phyloP scores from a whole-genome alignment of 2,888 invertebrate species.

The Stramonita haemastoma region DNA sequence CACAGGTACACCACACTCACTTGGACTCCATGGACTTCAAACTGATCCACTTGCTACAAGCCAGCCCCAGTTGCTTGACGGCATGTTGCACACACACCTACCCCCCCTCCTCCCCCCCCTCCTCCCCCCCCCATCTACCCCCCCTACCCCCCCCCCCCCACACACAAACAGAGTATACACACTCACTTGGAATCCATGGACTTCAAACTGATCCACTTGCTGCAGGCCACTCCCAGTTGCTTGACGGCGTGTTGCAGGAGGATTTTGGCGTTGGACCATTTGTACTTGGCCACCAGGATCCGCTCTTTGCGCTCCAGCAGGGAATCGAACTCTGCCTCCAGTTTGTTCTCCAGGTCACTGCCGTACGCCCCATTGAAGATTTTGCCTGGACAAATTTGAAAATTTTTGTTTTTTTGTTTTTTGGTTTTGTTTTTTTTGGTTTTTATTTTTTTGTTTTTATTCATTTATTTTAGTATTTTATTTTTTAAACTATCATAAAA shows the following conservation, averaged over 20 bases:
- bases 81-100: too few relatives aligned
- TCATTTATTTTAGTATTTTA: neutral
- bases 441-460: neutral
- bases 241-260: conserved; percentile 79
- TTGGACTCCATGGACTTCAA: conserved; percentile 37
- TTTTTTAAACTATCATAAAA: too few relatives aligned
- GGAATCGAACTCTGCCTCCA: conserved; percentile 79
- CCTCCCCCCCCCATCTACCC: too few relatives aligned
- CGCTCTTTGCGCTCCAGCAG: conserved; percentile 78
- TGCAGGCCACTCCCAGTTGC: conserved; percentile 79
- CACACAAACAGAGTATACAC: neutral
- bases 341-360: conserved; percentile 79
- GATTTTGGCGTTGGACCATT: conserved; percentile 78
- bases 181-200: conserved; percentile 41
- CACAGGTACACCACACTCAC: conserved; percentile 17
- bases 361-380: conserved; percentile 80
- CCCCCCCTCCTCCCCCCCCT: too few relatives aligned
- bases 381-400: conserved; percentile 67
- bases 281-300: conserved; percentile 79
- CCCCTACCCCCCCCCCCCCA: too few relatives aligned
- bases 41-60: too few relatives aligned
- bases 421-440: neutral
- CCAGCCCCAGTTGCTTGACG: too few relatives aligned
- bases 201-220: conserved; percentile 75
- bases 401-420: neutral